Conservation (phyloP, 2,888 invertebrate genomes). For the Eupithecia abbreviata region DNA sequence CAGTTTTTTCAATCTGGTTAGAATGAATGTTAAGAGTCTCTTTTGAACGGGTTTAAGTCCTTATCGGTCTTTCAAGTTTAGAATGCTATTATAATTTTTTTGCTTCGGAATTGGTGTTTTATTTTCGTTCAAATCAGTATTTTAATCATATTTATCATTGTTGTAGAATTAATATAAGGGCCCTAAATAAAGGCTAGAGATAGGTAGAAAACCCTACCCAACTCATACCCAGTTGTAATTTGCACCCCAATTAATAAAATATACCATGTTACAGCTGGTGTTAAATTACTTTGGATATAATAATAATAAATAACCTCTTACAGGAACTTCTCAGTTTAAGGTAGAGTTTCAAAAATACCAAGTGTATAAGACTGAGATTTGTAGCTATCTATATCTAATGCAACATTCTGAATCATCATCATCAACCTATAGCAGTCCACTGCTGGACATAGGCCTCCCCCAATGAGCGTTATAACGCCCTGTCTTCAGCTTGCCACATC, state of each 20-base stretch:
- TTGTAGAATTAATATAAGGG: conserved; percentile 10
- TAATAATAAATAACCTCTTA: not conserved
- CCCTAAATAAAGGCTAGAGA: not conserved
- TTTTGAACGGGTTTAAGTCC: conserved; percentile 25
- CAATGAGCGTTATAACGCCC: too few relatives aligned
- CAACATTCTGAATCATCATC: too few relatives aligned
- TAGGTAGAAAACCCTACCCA: conserved; percentile 16
- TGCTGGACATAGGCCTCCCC: too few relatives aligned
- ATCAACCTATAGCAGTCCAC: too few relatives aligned
- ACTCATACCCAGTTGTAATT: conserved; percentile 21
- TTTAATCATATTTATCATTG: not conserved
- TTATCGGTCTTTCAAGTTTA: conserved; percentile 22
- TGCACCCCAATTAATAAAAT: conserved; percentile 20
- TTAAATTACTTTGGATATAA: not conserved
- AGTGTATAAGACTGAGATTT: not conserved
- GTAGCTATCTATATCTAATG: not conserved
- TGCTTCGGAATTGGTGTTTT: not conserved
- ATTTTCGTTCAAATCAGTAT: not conserved
- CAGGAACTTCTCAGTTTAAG: not conserved
- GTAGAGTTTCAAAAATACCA: not conserved
- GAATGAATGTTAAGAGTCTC: conserved; percentile 30
- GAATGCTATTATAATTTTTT: not conserved
- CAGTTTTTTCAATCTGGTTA: conserved; percentile 31
- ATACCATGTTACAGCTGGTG: not conserved
- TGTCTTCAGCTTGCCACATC: too few relatives aligned